Conservation (phyloP, 1,140 invertebrate genomes). For the Limonius californicus region DNA sequence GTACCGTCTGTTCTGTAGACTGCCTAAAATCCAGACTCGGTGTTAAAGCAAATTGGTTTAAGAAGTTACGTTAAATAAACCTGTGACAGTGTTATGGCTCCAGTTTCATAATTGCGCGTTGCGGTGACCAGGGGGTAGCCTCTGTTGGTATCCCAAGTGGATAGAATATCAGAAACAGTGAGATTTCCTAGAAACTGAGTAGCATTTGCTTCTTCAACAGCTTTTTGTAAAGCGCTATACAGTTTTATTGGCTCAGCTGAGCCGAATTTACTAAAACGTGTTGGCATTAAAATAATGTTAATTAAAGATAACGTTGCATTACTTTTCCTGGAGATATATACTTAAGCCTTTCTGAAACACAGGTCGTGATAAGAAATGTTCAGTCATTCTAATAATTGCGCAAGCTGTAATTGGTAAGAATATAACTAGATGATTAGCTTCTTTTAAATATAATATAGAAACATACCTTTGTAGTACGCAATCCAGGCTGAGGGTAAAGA, state of each 20-base stretch:
- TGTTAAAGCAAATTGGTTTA: background rate
- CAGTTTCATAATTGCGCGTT: background rate
- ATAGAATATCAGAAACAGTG: background rate
- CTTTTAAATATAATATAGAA: background rate
- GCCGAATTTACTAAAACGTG: slow-evolving; percentile 37
- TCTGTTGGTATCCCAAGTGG: background rate
- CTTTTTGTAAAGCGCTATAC: background rate
- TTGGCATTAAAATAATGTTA: no score
- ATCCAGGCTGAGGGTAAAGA: background rate
- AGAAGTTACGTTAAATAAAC: no score
- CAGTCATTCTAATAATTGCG: slow-evolving; percentile 16
- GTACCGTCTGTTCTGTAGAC: no score
- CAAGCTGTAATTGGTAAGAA: slow-evolving; percentile 21
- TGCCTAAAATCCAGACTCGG: no score
- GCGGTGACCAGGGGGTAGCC: background rate
- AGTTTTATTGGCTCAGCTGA: slow-evolving; percentile 26
- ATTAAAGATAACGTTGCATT: no score
- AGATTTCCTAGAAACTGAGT: background rate
- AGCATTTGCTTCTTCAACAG: background rate
- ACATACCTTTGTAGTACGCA: slow-evolving; percentile 4
- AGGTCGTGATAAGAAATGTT: slow-evolving; percentile 1
- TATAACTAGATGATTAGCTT: background rate
- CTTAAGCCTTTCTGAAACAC: slow-evolving; percentile 1
- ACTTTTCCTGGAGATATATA: slow-evolving; percentile 11
- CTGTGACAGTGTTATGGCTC: background rate